Conservation (phyloP, 2,113 vertebrate genomes). For the Okapia johnstoni region DNA sequence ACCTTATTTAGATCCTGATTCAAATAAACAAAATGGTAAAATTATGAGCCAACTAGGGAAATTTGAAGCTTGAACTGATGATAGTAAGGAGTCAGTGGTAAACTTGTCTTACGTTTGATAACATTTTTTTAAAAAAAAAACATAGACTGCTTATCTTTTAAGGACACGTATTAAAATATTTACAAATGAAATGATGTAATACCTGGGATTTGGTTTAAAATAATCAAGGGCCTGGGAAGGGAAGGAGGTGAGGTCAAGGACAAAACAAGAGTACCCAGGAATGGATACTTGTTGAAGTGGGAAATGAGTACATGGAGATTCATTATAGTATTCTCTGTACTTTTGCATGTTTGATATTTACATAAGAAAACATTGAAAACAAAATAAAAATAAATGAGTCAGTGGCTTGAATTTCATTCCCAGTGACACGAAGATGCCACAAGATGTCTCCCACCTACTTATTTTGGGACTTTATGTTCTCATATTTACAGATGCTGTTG, state of each 20-base stretch:
- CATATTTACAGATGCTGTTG: neutral
- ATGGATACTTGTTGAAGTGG: neutral
- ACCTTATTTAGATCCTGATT: neutral
- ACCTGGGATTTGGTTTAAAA: neutral
- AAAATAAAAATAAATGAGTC: neutral
- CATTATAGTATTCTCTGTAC: conserved; percentile 13
- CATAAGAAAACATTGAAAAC: neutral
- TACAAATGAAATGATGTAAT: conserved; percentile 6
- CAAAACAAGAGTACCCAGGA: neutral
- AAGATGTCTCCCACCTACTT: neutral
- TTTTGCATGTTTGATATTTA: conserved; percentile 36
- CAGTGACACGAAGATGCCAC: neutral
- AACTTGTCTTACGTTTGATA: neutral
- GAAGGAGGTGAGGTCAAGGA: neutral
- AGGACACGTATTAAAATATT: neutral
- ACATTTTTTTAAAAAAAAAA: neutral
- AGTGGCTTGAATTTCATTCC: neutral
- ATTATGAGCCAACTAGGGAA: neutral
- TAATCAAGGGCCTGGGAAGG: neutral
- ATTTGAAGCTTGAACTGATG: neutral
- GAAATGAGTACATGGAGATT: neutral
- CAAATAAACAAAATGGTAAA: neutral
- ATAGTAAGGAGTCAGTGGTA: neutral
- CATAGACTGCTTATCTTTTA: neutral
- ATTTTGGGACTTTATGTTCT: neutral